These are phyloP conservation scores for Argya squamiceps DNA, from an alignment of 2,797 vertebrate species.

Conservation along the genomic window DNA sequence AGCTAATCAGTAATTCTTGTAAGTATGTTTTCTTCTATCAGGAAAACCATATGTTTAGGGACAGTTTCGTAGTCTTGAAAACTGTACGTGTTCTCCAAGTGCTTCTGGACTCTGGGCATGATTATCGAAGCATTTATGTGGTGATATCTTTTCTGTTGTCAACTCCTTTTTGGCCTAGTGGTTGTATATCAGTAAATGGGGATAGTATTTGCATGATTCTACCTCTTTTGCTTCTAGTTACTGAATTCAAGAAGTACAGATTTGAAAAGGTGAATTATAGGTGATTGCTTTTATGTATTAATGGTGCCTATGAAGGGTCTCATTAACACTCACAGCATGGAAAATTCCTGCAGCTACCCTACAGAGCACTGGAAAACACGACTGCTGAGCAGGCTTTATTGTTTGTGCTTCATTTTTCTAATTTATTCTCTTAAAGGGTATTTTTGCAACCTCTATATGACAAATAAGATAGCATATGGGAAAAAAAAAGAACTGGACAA, in stretches of 20 bases:
- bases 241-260: constrained; percentile 15
- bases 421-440: constrained; percentile 54
- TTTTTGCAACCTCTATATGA: constrained; percentile 49
- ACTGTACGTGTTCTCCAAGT: neutral
- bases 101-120: neutral
- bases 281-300: constrained; percentile 70
- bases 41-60: neutral
- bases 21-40: neutral
- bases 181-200: neutral
- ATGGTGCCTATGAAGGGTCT: constrained; percentile 52
- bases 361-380: constrained; percentile 60
- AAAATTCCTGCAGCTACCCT: constrained; percentile 56
- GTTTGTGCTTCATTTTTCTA: constrained; percentile 64
- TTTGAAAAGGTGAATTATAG: constrained; percentile 59
- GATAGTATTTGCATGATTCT: neutral
- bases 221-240: constrained; percentile 40
- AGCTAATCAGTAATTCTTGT: neutral
- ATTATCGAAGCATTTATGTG: neutral
- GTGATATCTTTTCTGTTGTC: neutral
- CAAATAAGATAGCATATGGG: constrained; percentile 66
- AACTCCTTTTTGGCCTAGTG: neutral
- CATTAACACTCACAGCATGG: constrained; percentile 73
- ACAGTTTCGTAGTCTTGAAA: neutral
- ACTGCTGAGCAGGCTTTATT: constrained; percentile 67
- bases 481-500: constrained; percentile 45